These are phyloP conservation scores for Drosophila azteca DNA, from an alignment of 1,140 invertebrate species.

Conservation along the genomic window DNA sequence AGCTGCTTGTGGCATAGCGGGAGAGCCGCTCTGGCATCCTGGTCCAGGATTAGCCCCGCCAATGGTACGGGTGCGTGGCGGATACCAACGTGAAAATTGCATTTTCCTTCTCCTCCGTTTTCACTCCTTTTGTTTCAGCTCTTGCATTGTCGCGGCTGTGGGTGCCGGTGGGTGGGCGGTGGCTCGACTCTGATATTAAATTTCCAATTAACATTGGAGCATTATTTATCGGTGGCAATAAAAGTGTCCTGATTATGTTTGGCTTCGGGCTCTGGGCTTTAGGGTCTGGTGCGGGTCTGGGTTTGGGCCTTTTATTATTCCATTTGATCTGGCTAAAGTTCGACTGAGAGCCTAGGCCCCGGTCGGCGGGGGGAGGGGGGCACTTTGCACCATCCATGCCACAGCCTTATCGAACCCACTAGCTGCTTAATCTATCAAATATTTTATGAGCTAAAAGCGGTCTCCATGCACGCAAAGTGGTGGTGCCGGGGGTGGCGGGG, in stretches of 20 bases:
- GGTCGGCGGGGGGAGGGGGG: too few species aligned
- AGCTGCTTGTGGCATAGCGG: conserved; percentile 22
- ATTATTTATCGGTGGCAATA: conserved; percentile 79
- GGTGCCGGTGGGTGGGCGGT: not conserved
- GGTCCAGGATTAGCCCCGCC: conserved; percentile 6
- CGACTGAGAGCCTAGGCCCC: not conserved
- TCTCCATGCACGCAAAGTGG: not conserved
- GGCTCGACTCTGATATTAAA: conserved; percentile 53
- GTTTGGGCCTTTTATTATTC: conserved; percentile 54
- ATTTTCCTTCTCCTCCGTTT: conserved; percentile 12
- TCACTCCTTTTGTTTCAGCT: not conserved
- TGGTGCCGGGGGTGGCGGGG: not conserved
- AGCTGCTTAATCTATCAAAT: conserved; percentile 60
- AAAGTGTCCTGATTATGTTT: conserved; percentile 79
- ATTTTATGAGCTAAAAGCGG: conserved; percentile 56
- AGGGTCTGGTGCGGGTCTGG: not conserved
- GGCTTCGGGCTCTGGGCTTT: conserved; percentile 19
- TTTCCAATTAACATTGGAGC: conserved; percentile 80
- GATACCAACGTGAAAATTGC: conserved; percentile 44
- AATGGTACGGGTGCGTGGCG: too few species aligned
- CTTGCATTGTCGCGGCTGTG: conserved; percentile 13
- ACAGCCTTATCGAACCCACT: conserved; percentile 46
- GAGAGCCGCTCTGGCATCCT: not conserved
- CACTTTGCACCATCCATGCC: not conserved
- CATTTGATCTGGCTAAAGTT: conserved; percentile 59